Evolutionary conservation across 2,113 vertebrate genomes (phyloP).

Genomic region (Prunella fulvescens): DNA sequence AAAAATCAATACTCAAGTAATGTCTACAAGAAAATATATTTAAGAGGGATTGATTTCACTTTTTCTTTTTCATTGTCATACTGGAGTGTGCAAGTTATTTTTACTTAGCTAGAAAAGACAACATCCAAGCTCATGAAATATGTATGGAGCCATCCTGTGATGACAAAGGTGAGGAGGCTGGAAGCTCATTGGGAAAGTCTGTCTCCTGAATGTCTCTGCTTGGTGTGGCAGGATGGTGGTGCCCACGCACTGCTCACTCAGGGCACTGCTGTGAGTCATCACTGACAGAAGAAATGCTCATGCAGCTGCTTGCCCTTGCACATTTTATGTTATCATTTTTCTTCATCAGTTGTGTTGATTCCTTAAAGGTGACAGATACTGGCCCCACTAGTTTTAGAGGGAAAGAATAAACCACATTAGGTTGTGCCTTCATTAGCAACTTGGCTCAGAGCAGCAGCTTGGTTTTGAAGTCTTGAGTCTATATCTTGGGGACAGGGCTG

Average conservation of each 20-base stretch:
- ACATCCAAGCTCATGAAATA: neutral
- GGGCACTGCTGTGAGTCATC: neutral
- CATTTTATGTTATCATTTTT: neutral
- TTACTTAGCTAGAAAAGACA: neutral
- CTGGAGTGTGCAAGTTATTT: neutral
- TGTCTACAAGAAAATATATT: neutral
- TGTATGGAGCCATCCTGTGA: neutral
- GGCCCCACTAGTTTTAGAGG: neutral
- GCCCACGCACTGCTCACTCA: fast-evolving
- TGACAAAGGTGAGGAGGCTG: neutral
- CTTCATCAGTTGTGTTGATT: neutral
- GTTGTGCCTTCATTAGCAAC: neutral
- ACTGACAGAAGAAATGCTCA: neutral
- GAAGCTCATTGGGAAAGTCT: neutral
- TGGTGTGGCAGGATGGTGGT: neutral
- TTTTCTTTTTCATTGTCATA: neutral
- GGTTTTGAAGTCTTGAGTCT: neutral
- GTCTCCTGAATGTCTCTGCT: neutral
- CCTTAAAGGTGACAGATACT: neutral
- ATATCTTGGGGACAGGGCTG: neutral
- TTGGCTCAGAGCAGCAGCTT: neutral
- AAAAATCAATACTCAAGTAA: constrained; percentile 1
- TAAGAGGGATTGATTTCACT: neutral
- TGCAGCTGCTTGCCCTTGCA: neutral
- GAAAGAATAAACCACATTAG: neutral